Percentiles rank a stretch among this genome's conserved stretches.
Evolutionary conservation across 2,113 vertebrate species (phyloP).

Genomic region (Edolisoma coerulescens): DNA sequence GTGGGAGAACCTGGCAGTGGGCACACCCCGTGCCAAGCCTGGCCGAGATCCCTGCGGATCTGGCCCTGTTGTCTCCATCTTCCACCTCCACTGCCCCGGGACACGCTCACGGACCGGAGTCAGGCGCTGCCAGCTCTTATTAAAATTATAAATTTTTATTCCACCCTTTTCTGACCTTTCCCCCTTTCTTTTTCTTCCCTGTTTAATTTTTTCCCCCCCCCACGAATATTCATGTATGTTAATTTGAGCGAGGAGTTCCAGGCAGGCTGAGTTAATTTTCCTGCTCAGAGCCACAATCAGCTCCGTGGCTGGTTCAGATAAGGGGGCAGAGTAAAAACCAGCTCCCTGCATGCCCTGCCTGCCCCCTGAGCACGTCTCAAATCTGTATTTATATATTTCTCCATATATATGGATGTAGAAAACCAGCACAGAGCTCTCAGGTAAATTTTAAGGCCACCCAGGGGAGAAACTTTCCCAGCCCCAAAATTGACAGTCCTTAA

Average conservation of each 20-base stretch:
- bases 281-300: slow-evolving; percentile 6
- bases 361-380: not conserved
- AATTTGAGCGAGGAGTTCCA: not conserved
- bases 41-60: rapidly evolving
- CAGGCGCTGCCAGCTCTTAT: not conserved
- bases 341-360: not conserved
- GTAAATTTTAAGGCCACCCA: not conserved
- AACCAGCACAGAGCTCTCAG: not conserved
- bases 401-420: not conserved
- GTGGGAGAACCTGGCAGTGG: not conserved
- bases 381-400: not conserved
- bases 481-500: not conserved
- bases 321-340: not conserved
- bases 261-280: not conserved
- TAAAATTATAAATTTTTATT: not conserved
- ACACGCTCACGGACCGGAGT: rapidly evolving
- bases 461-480: not conserved
- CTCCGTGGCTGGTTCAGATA: not conserved
- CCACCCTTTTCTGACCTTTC: not conserved
- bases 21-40: not conserved
- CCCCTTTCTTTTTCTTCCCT: not conserved
- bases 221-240: not conserved
- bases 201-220: rapidly evolving
- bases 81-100: not conserved
- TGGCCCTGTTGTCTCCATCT: not conserved